A percentile compares a stretch with the other conserved stretches of the same genome.
Conservation (phyloP, 2,888 invertebrate genomes). For the Halictus ligatus region DNA sequence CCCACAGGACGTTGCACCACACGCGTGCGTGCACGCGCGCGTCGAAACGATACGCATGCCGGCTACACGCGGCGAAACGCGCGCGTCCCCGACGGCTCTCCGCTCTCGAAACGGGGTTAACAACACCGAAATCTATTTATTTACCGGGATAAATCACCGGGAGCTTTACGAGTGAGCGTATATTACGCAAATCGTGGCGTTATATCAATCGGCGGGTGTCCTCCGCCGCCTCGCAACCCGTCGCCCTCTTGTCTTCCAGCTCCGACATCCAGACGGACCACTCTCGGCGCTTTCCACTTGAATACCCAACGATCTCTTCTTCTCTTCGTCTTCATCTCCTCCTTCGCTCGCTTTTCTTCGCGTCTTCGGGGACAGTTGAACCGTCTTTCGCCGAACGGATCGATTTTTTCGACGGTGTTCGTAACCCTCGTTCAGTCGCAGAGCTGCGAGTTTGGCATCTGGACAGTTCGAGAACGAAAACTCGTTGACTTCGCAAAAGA, state of each 20-base stretch:
- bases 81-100: not conserved
- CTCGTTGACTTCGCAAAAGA: too few relatives aligned
- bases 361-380: slow-evolving; percentile 13
- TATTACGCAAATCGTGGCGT: slow-evolving; percentile 74
- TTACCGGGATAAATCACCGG: slow-evolving; percentile 71
- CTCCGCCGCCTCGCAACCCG: slow-evolving; percentile 19
- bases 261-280: slow-evolving; percentile 16
- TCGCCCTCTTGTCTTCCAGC: not conserved
- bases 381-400: not conserved
- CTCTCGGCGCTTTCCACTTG: slow-evolving; percentile 45
- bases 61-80: slow-evolving; percentile 17
- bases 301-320: not conserved
- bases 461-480: too few relatives aligned
- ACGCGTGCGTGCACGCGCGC: slow-evolving; percentile 52
- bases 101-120: slow-evolving; percentile 75
- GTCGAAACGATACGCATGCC: slow-evolving; percentile 28
- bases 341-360: slow-evolving; percentile 1
- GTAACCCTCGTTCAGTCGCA: not conserved
- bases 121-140: slow-evolving; percentile 77
- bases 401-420: not conserved
- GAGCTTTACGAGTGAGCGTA: slow-evolving; percentile 69
- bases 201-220: slow-evolving; percentile 72
- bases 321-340: slow-evolving; percentile 6
- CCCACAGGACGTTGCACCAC: slow-evolving; percentile 69
- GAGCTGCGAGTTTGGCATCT: too few relatives aligned